Evolutionary conservation across 2,797 vertebrate species (phyloP).

Genomic region (Corythornis leucogaster): DNA sequence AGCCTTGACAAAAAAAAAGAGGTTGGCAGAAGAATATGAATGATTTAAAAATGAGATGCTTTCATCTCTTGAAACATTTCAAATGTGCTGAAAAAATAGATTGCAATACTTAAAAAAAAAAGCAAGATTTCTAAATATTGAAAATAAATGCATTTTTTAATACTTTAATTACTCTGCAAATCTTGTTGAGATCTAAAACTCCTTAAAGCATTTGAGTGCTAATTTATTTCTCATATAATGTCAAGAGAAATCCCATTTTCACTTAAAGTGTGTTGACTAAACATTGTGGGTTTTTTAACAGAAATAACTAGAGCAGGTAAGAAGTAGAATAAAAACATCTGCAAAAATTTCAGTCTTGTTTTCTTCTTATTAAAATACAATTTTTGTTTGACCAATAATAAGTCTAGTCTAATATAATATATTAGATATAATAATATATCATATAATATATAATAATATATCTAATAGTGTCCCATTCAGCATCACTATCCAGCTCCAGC

Average conservation of each 20-base stretch:
- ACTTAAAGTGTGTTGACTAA: background rate
- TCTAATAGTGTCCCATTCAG: background rate
- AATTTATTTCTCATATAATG: background rate
- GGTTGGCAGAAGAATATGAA: background rate
- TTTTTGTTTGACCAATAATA: too few species aligned
- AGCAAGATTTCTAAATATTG: conserved; percentile 16
- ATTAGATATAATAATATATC: too few species aligned
- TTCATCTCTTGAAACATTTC: conserved; percentile 36
- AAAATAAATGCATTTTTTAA: background rate
- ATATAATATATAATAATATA: too few species aligned
- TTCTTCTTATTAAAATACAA: background rate
- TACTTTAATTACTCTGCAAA: background rate
- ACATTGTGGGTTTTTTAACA: background rate
- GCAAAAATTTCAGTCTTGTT: background rate
- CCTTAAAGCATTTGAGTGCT: background rate
- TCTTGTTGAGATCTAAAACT: background rate
- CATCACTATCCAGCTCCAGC: background rate
- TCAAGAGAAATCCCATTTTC: background rate
- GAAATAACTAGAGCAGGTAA: background rate
- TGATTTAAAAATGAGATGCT: conserved; percentile 26
- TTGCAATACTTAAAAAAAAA: background rate
- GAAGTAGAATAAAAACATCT: background rate
- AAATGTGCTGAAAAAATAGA: conserved; percentile 44
- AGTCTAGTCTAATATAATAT: too few species aligned
- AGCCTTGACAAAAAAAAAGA: background rate